Evolutionary conservation across 1,140 invertebrate species (phyloP), one percentile per base, ranked within the genome.

Genomic region (Achroia grisella): DNA sequence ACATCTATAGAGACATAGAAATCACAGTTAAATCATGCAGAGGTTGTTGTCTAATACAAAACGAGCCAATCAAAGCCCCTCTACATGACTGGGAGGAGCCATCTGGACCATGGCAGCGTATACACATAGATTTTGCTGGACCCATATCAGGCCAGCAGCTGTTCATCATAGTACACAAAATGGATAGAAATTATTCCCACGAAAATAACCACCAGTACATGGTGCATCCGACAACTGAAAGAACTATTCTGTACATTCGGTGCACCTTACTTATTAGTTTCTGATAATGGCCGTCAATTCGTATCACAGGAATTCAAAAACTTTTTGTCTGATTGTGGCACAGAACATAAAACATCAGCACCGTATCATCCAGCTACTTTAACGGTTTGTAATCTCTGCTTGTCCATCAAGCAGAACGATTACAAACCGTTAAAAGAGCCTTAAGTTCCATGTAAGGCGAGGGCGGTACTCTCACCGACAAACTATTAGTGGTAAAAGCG

Each of bases 1-100:
- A 63, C 5, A 76, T 89, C 1, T 74, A 89, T 46, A 15, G 48
- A 14, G 72, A 86, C 4, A 87, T 89, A 12, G 62, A 67, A 35
- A 28, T 56, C 8, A 39, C 55, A 11, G 39, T 41, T 1, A 41
- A 41, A 15, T 30, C 39, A 1, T 42, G 39, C 12, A 1, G 29
- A 12, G 8, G n/a, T 8, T 49, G 47, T 27, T 11, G 39, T 8
- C 15, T 41, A 31, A 10, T 31, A 41, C 39, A 31, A 15, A 41
- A 41, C n/a, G 28, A 27, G 14, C 39, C 39, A 2, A 10, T 27
- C 4, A 40, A 23, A 39, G 10, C 37, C 2, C 39, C 39, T 14
- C 4, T 31, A 2, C 39, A 41, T 15, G 28, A 41, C 10, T 41
- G 39, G 39, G 39, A 41, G 32, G 10, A 41, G 0, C 28, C 28